Conservation (phyloP, 2,797 vertebrate genomes). For the Neosilurus mollespiculum region DNA sequence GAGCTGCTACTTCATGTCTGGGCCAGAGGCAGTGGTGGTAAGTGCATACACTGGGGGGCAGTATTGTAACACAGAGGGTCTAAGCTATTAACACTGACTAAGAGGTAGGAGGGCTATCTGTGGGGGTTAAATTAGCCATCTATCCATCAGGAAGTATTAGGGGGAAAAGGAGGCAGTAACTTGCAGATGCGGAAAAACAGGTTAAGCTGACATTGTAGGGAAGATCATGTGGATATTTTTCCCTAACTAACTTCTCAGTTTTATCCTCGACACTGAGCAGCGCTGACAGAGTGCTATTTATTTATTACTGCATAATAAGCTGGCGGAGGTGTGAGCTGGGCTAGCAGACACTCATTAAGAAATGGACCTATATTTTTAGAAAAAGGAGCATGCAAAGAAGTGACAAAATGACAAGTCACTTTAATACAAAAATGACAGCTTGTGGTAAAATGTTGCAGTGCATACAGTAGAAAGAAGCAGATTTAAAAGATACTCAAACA, state of each 20-base stretch:
- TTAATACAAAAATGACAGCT: slow-evolving; percentile 49
- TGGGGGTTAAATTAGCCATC: slow-evolving; percentile 61
- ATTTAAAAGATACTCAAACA: slow-evolving; percentile 10
- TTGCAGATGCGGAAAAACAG: slow-evolving; percentile 59
- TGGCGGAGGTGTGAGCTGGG: slow-evolving; percentile 58
- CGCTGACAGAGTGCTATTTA: slow-evolving; percentile 59
- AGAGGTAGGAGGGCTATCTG: slow-evolving; percentile 55
- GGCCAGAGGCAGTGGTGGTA: slow-evolving; percentile 18
- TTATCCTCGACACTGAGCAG: slow-evolving; percentile 58
- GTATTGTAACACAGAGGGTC: slow-evolving; percentile 66
- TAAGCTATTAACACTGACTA: slow-evolving; percentile 50
- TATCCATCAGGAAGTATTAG: slow-evolving; percentile 61
- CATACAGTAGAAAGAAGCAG: slow-evolving; percentile 23
- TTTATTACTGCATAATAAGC: slow-evolving; percentile 70
- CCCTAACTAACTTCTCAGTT: slow-evolving; percentile 63
- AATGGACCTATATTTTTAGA: slow-evolving; percentile 61
- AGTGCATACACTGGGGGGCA: slow-evolving; percentile 72
- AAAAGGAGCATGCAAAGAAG: slow-evolving; percentile 36
- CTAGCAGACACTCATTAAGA: slow-evolving; percentile 64
- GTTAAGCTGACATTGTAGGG: slow-evolving; percentile 59
- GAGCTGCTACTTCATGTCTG: slow-evolving; percentile 18
- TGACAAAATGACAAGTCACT: slow-evolving; percentile 53
- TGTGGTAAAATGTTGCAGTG: slow-evolving; percentile 39
- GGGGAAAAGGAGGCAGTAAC: slow-evolving; percentile 53
- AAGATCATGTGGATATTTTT: slow-evolving; percentile 54